phyloP scores from a whole-genome alignment of 2,113 vertebrate genomes.

The Corydoras sp. region DNA sequence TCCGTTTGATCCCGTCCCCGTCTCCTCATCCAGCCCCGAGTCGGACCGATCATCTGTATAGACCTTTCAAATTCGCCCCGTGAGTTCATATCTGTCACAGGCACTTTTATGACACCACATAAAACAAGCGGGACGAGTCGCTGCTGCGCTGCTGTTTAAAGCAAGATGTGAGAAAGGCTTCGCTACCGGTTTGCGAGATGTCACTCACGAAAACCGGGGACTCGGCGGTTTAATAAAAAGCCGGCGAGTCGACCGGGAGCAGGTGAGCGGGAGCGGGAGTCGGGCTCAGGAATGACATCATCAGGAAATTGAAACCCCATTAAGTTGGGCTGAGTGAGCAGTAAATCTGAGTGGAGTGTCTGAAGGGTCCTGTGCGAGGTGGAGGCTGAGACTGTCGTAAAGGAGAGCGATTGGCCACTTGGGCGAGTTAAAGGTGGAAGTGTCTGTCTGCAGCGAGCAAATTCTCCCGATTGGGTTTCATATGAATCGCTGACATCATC shows the following conservation, averaged over 20 bases:
- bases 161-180: neutral
- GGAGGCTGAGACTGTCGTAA: too few species aligned
- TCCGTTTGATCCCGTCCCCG: neutral
- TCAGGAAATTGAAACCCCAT: neutral
- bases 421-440: conserved; percentile 11
- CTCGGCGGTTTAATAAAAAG: too few species aligned
- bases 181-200: neutral
- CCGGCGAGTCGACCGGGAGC: too few species aligned
- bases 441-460: conserved; percentile 7
- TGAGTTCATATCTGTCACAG: conserved; percentile 12
- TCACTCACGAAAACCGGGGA: neutral
- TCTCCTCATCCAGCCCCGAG: neutral
- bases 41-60: conserved; percentile 8
- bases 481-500: conserved; percentile 28
- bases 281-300: neutral
- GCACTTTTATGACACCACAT: neutral
- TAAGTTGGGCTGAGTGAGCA: conserved; percentile 1
- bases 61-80: conserved; percentile 9
- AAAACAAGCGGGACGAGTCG: neutral
- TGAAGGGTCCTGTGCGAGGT: neutral
- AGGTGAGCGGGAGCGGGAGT: too few species aligned
- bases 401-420: neutral
- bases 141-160: neutral
- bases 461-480: neutral
- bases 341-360: conserved; percentile 10